These are phyloP conservation scores for Melanotaenia pygmaea DNA, from an alignment of 2,797 vertebrate species.

Conservation along the genomic window DNA sequence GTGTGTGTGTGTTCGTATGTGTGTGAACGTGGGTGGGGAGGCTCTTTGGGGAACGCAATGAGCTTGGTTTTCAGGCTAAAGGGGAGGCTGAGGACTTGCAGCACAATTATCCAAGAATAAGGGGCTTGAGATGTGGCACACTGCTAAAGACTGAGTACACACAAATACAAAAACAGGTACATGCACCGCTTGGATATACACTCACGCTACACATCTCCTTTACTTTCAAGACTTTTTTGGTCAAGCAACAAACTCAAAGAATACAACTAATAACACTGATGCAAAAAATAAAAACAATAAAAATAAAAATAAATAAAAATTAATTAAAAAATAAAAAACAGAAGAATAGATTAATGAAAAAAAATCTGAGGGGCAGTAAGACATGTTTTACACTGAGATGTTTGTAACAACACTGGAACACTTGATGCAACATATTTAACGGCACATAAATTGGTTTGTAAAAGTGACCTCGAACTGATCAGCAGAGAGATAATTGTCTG, in stretches of 20 bases:
- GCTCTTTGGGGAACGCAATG: conserved; percentile 97
- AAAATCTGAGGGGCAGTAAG: conserved; percentile 1
- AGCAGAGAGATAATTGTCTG: conserved; percentile 68
- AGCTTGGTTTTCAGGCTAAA: conserved; percentile 99
- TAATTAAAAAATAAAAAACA: background rate
- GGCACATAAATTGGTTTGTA: conserved; percentile 57
- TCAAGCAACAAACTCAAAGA: conserved; percentile 63
- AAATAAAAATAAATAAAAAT: conserved; percentile 3
- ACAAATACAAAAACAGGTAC: conserved; percentile 57
- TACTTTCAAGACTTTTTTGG: conserved; percentile 64
- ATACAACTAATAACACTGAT: conserved; percentile 13
- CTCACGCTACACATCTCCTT: conserved; percentile 67
- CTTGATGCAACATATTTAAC: conserved; percentile 48
- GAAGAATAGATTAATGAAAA: background rate
- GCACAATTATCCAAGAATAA: conserved; percentile 99
- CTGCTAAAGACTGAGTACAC: conserved; percentile 93
- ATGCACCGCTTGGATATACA: conserved; percentile 63
- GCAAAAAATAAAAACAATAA: conserved; percentile 7
- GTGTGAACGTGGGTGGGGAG: conserved; percentile 59
- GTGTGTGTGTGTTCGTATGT: conserved; percentile 38
- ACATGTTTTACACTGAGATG: background rate
- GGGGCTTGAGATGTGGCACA: conserved; percentile 94
- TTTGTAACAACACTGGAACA: conserved; percentile 34
- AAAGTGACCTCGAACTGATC: conserved; percentile 71
- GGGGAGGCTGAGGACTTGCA: conserved; percentile 97